These are phyloP conservation scores for Platerodrilus igneus DNA, from an alignment of 2,888 invertebrate genomes.

Conservation along the genomic window DNA sequence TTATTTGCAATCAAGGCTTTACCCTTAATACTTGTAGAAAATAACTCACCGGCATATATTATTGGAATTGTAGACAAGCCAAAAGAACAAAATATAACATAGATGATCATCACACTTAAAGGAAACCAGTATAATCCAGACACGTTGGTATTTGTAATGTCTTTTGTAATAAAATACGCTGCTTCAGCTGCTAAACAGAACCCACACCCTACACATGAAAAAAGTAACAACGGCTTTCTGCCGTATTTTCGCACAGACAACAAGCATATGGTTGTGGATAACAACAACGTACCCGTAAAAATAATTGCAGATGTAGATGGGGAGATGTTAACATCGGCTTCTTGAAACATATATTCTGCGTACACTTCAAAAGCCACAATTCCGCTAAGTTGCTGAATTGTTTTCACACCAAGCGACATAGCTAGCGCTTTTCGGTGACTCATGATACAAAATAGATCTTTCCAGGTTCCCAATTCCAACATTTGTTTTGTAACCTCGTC, in stretches of 20 bases:
- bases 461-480: slow-evolving; percentile 36
- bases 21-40: too few species aligned
- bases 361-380: slow-evolving; percentile 31
- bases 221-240: slow-evolving; percentile 28
- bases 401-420: slow-evolving; percentile 33
- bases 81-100: too few species aligned
- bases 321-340: slow-evolving; percentile 34
- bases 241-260: slow-evolving; percentile 31
- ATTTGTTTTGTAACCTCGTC: slow-evolving; percentile 36
- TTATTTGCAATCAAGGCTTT: too few species aligned
- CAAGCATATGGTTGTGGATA: too few species aligned
- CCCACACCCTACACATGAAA: slow-evolving; percentile 28
- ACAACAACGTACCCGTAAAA: slow-evolving; percentile 25
- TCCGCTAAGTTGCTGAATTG: slow-evolving; percentile 35
- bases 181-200: slow-evolving; percentile 24
- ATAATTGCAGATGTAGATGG: slow-evolving; percentile 36
- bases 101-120: too few species aligned
- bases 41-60: too few species aligned
- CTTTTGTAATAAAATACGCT: too few species aligned
- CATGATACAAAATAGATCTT: slow-evolving; percentile 31
- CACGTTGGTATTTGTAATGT: too few species aligned
- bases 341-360: slow-evolving; percentile 35
- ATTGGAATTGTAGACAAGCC: too few species aligned
- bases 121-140: too few species aligned
- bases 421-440: slow-evolving; percentile 34